Evolutionary conservation across 2,797 vertebrate species (phyloP), one percentile per base, ranked within the genome.

Genomic region (Okamejei kenojei): DNA sequence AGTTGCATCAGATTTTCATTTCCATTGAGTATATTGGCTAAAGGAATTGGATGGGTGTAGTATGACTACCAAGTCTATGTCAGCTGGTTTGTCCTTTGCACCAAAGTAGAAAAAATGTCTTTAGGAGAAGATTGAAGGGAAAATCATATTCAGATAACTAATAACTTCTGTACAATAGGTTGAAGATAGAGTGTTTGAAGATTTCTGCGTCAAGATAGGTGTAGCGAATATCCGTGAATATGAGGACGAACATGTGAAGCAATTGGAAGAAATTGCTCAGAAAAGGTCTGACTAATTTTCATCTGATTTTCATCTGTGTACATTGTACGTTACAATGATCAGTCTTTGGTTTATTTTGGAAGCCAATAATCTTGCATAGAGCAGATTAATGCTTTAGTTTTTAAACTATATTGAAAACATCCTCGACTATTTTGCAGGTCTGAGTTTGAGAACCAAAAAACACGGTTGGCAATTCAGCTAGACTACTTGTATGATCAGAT

Each of bases 171-270:
- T 92, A 45, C 29, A 35, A 68, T 95, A 99, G 98, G 96, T 97
- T 65, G 98, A 99, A 95, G 98, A 99, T 94, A 32, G 29, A 90
- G 97, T 99, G 94, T 99, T 99, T 95, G 94, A 0, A 90, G 96
- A 97, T 76, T 99, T 99, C 95, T 99, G 99, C 94, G 96, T 96
- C 94, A 97, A 98, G 96, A 97, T 99, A 10, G 98, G 98, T 0
- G 95, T 99, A 93, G 95, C 95, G 94, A 98, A 96, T 95, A 99
- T 99, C 94, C 97, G 98, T 93, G 96, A 98, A 93, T 99, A 98
- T 86, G 98, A 99, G 93, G 96, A 97, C 95, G 97, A 97, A 93
- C 95, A 96, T 73, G 93, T 98, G 94, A 98, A 96, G 94, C 96
- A 96, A 26, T 97, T 97, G 93, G 96, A 97, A 90, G 98, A 99